phyloP scores from a whole-genome alignment of 2,113 vertebrate genomes.

The Raja brachyura region DNA sequence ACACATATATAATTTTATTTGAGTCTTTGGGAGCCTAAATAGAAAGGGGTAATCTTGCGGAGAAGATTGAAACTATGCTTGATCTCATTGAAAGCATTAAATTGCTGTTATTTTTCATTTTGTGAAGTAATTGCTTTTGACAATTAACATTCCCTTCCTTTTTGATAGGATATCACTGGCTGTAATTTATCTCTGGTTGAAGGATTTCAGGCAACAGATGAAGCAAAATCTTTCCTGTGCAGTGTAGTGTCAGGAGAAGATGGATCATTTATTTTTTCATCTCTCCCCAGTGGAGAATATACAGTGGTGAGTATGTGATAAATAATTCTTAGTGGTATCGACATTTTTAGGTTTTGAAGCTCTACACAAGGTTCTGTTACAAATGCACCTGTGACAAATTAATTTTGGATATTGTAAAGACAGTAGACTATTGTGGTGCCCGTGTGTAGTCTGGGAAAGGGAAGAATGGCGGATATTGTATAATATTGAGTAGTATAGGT shows the following conservation, averaged over 20 bases:
- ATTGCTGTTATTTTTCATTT: conserved; percentile 10
- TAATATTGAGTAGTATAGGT: too few relatives aligned
- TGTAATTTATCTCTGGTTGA: conserved; percentile 75
- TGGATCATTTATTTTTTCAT: conserved; percentile 79
- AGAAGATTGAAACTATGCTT: not conserved
- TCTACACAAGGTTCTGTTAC: not conserved
- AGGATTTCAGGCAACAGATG: conserved; percentile 67
- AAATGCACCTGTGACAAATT: not conserved
- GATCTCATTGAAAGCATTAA: not conserved
- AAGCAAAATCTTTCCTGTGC: conserved; percentile 74
- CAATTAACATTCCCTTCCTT: not conserved
- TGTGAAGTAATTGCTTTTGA: not conserved
- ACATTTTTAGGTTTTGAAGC: not conserved
- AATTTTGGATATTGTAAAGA: not conserved
- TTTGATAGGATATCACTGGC: conserved; percentile 70
- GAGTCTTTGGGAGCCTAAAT: not conserved
- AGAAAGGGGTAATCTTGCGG: not conserved
- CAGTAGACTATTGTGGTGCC: not conserved
- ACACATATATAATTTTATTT: not conserved
- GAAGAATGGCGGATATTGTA: too few relatives aligned
- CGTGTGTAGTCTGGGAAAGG: too few relatives aligned
- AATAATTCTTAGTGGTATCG: not conserved
- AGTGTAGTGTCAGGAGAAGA: conserved; percentile 78
- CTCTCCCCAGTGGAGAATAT: conserved; percentile 83
- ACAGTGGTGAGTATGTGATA: conserved; percentile 68